Evolutionary conservation across 2,888 invertebrate genomes (phyloP).

Genomic region (Epirrhoe alternata): DNA sequence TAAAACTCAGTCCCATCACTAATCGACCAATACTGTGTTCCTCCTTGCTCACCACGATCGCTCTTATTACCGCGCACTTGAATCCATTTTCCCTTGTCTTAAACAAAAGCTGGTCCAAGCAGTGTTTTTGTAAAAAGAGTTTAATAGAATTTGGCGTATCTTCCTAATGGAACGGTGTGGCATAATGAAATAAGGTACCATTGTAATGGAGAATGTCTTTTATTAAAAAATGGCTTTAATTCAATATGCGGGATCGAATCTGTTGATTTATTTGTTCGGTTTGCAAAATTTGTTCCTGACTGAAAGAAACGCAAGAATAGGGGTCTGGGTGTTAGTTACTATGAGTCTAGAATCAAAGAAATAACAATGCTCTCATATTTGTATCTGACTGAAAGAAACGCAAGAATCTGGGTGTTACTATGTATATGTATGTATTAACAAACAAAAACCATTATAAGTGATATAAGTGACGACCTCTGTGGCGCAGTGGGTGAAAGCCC

Average conservation of each 20-base stretch:
- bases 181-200: conserved; percentile 81
- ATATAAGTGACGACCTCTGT: too few species aligned
- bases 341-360: too few species aligned
- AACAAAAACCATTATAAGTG: too few species aligned
- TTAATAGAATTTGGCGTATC: conserved; percentile 82
- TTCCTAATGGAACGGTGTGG: conserved; percentile 75
- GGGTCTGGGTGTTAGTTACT: too few species aligned
- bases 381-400: too few species aligned
- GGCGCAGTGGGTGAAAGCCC: too few species aligned
- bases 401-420: too few species aligned
- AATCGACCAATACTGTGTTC: conserved; percentile 15
- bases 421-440: too few species aligned
- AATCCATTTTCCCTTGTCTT: conserved; percentile 12
- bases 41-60: neutral
- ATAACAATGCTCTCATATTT: too few species aligned
- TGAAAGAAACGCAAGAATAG: too few species aligned
- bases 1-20: conserved; percentile 33
- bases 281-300: neutral
- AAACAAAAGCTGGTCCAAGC: conserved; percentile 52
- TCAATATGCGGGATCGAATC: conserved; percentile 69
- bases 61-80: neutral
- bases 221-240: conserved; percentile 73
- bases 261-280: conserved; percentile 42
- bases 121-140: conserved; percentile 67
- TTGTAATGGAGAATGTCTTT: conserved; percentile 70